Base-by-base conservation (phyloP, 2,113 vertebrate species). In the Semicossyphus pulcher region DNA sequence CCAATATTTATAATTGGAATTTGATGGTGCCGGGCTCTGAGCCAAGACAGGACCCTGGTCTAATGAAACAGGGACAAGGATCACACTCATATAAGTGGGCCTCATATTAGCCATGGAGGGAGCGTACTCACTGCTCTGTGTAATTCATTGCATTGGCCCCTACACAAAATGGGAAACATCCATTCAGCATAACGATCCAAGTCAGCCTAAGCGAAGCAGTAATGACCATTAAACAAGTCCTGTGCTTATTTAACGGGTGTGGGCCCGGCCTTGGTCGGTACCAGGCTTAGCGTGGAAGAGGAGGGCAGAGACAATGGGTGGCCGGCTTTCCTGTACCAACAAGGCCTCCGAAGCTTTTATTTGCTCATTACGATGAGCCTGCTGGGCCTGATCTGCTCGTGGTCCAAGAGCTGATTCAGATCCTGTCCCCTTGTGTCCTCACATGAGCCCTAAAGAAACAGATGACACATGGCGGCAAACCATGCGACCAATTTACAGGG, bases 351-450 rank as follows among this genome's bases (percentile, higher is more conserved):
- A 26, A 14, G 21, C 76, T 60, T 80, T 91, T 86, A 86, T 87
- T 87, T 82, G 61, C 68, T 41, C 41, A 51, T 76, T 71, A 86
- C 68, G 84, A 85, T 81, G 61, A 66, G 84, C 58, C 48, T 72
- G 62, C 59, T 66, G 26, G 74, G 57, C 21, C 34, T 72, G 67
- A 79, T 78, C 66, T 75, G 84, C 66, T 53, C 21, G 53, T n/a
- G 31, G 48, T 58, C 63, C 54, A 26, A 32, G 41, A 81, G 84
- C 81, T 89, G 86, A 92, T 74, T 90, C 86, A 92, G 84, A 90
- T 84, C 85, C 91, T 85, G 88, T 86, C 49, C 72, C 23, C 80
- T 65, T 80, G 67, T 88, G 84, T 90, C 84, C 69, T 86, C 44
- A 57, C 53, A 71, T 26, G 12, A 53, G 72, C 47, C 76, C 83